Evolutionary conservation across 2,888 invertebrate genomes (phyloP), one percentile per base, ranked within the genome.

Genomic region (Drosophila mayaguana): DNA sequence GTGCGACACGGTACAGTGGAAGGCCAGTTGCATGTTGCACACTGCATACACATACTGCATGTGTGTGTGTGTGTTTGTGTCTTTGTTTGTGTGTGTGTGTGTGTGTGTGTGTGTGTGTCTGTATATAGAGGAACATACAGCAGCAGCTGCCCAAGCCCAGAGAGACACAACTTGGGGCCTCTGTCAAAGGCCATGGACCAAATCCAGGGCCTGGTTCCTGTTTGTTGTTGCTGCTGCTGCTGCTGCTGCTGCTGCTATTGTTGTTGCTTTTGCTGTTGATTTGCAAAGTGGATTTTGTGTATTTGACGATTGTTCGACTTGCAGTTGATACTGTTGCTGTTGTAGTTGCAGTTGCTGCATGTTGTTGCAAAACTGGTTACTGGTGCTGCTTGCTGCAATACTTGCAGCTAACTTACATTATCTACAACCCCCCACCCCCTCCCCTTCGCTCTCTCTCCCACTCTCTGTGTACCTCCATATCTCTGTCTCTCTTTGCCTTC

Each of bases 211-310:
- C 63, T 67, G 56, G 67, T 69, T 80, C 77, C 72, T 80, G 79
- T 64, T 78, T 71, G 50, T 18, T 12, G 50, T 18, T 48, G 48
- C 0, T 50, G 48, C 14, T 48, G 48, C 1, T 48, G 45, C 1
- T 45, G 45, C 1, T 45, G 48, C 3, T n/a, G n/a, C 2, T 48
- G 48, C 9, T 48, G 73, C n/a, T n/a, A n/a, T n/a, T 45, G 48
- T 1, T n/a, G n/a, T 5, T 48, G 48, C 9, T 48, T 70, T 51
- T 80, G 80, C 55, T 83, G 87, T 80, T 86, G 89, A 88, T 88
- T 84, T 84, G 83, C 81, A 86, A 88, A 84, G 89, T 84, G 83
- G 76, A 88, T 88, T 84, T 88, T 86, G 83, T 84, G 83, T 88
- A 84, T 88, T 83, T 84, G 83, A 84, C 81, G 83, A 84, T 84